phyloP scores from a whole-genome alignment of 2,888 invertebrate genomes.

The Chrysodeixis includens region DNA sequence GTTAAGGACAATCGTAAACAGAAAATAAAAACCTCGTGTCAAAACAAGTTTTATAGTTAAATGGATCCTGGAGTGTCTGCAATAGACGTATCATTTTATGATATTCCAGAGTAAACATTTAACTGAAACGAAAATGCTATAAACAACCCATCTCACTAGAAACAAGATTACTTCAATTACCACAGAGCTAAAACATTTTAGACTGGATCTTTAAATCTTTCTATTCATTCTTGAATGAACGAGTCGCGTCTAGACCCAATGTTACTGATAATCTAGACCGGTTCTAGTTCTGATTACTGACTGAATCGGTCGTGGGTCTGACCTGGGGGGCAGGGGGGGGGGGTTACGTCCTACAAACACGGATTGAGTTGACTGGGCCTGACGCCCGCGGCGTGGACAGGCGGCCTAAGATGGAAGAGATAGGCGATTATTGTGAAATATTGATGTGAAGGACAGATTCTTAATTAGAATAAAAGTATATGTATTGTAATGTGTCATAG shows the following conservation, averaged over 20 bases:
- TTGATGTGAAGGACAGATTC: too few relatives aligned
- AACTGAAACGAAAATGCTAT: too few relatives aligned
- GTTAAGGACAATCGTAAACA: too few relatives aligned
- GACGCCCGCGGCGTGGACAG: slow-evolving; percentile 69
- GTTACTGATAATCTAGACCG: slow-evolving; percentile 47
- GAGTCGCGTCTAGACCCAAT: slow-evolving; percentile 24
- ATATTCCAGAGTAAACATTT: too few relatives aligned
- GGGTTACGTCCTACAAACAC: slow-evolving; percentile 72
- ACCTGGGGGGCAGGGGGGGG: slow-evolving; percentile 31
- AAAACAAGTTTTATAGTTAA: too few relatives aligned
- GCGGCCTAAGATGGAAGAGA: slow-evolving; percentile 52
- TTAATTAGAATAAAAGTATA: too few relatives aligned
- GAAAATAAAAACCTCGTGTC: too few relatives aligned
- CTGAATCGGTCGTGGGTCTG: slow-evolving; percentile 56
- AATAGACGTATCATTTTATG: too few relatives aligned
- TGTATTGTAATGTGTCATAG: too few relatives aligned
- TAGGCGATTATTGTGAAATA: background rate
- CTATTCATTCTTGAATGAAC: slow-evolving; percentile 19
- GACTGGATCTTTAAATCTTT: background rate
- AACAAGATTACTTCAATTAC: background rate
- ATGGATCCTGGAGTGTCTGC: too few relatives aligned
- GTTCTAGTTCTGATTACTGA: slow-evolving; percentile 70
- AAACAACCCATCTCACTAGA: background rate
- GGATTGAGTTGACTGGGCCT: slow-evolving; percentile 77
- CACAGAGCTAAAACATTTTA: background rate